Evolutionary conservation across 1,140 invertebrate species (phyloP).

Genomic region (Cecropterus lyciades): DNA sequence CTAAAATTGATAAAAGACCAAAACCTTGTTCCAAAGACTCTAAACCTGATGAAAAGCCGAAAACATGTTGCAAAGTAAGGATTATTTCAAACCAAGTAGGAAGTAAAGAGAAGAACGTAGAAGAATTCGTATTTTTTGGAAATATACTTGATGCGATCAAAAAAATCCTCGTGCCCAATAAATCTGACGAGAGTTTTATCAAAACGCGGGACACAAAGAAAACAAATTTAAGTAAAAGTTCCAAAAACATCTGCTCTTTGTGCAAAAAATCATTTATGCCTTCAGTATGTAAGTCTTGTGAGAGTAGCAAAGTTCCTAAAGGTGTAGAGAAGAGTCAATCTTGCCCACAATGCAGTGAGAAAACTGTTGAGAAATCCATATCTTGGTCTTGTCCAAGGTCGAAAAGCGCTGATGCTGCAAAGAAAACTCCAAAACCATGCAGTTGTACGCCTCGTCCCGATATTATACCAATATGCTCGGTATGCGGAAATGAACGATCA

Average conservation of each 20-base stretch:
- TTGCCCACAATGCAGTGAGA: slow-evolving; percentile 5
- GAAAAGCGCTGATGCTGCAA: slow-evolving; percentile 1
- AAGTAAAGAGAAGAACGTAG: background rate
- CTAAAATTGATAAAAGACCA: background rate
- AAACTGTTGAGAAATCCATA: background rate
- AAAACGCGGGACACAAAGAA: background rate
- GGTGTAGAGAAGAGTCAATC: slow-evolving; percentile 5
- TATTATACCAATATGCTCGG: slow-evolving; percentile 4
- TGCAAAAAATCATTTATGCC: background rate
- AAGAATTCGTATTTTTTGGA: slow-evolving; percentile 16
- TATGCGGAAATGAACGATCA: slow-evolving; percentile 9
- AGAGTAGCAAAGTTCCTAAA: background rate
- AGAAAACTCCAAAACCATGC: no score
- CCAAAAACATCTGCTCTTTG: no score
- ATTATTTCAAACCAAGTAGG: slow-evolving; percentile 17
- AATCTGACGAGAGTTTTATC: background rate
- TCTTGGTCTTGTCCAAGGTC: slow-evolving; percentile 4
- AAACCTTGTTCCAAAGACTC: background rate
- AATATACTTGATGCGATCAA: slow-evolving; percentile 21
- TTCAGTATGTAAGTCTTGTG: slow-evolving; percentile 8
- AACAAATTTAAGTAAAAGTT: no score
- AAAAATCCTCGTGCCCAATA: slow-evolving; percentile 2
- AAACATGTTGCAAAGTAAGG: slow-evolving; percentile 12
- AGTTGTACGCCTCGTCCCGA: background rate
- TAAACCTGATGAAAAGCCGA: background rate